Evolutionary conservation across 1,140 invertebrate genomes (phyloP), one percentile per base, ranked within the genome.

Genomic region (Drosophila sp.): DNA sequence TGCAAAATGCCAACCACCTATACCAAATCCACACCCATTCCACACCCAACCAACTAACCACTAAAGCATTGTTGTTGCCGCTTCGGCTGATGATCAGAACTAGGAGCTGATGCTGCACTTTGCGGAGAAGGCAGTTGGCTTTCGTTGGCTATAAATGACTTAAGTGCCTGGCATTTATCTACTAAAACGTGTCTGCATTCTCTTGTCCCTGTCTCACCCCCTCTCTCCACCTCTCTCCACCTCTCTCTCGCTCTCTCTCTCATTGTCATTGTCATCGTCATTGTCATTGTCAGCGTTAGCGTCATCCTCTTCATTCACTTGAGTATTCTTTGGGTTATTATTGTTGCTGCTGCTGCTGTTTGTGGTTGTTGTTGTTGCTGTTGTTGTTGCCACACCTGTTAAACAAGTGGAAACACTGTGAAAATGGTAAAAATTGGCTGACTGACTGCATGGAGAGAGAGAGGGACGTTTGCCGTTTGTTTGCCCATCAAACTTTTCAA

Each of bases 81-180:
- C 64, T 62, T 38, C 56, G 10, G 3, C 3, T 11, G 44, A 25
- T 50, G 44, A 50, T 50, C 25, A 50, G 25, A 50, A 54, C 41
- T 50, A 66, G 55, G 55, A 66, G 55, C 50, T 60, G 66, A 61
- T 50, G 72, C 62, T 66, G 63, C 44, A 62, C 50, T 67, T 47
- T 72, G 58, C 40, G 41, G 58, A 33, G 17, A n/a, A 11, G 40
- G 44, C 25, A 33, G 60, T 32, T 25, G 55, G 44, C 50, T 27
- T 50, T 50, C 44, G 44, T 50, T 50, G 74, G 62, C 81, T 81
- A 68, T 79, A 86, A 87, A 86, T 87, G 79, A 86, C 79, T 86
- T 87, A 87, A 86, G 82, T 86, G 82, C 72, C 83, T 70, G 79
- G 72, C 83, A 86, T 86, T 86, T 86, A 87, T 86, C 75, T 79